Conservation (phyloP, 2,888 invertebrate species). For the Reticulitermes lucifugus region DNA sequence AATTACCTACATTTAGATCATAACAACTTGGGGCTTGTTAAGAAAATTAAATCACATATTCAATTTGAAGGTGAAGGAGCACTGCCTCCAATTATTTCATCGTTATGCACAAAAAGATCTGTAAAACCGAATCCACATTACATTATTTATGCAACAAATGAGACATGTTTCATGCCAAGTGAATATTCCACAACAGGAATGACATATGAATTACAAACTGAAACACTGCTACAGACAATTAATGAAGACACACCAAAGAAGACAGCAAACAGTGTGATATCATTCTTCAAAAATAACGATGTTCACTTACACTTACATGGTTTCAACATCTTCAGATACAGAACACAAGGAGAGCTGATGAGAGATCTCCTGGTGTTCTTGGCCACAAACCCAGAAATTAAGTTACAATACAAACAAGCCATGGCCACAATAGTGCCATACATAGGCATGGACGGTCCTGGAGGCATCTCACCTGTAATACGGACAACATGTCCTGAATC, state of each 20-base stretch:
- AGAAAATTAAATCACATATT: conserved; percentile 8
- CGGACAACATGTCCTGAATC: conserved; percentile 25
- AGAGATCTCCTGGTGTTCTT: conserved; percentile 32
- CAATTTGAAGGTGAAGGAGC: not conserved
- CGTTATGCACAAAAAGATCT: not conserved
- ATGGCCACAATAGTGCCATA: conserved; percentile 19
- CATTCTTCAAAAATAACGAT: not conserved
- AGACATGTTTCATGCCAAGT: conserved; percentile 21
- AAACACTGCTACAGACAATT: conserved; percentile 19
- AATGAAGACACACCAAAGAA: conserved; percentile 16
- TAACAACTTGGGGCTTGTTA: not conserved
- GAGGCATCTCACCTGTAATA: not conserved
- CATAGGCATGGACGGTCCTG: not conserved
- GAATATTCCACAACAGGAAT: not conserved
- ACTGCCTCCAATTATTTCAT: conserved; percentile 7
- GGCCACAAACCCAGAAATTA: conserved; percentile 14
- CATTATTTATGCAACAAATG: not conserved
- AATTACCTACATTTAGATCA: not conserved
- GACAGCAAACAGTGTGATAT: not conserved
- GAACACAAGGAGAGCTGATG: conserved; percentile 27
- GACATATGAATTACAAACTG: not conserved
- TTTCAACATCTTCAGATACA: conserved; percentile 27
- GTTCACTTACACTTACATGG: not conserved
- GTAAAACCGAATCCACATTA: not conserved
- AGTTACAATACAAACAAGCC: not conserved